A percentile compares a stretch with the other conserved stretches of the same genome.
Conservation (phyloP, 1,140 invertebrate genomes). For the Drosophila nasuta region DNA sequence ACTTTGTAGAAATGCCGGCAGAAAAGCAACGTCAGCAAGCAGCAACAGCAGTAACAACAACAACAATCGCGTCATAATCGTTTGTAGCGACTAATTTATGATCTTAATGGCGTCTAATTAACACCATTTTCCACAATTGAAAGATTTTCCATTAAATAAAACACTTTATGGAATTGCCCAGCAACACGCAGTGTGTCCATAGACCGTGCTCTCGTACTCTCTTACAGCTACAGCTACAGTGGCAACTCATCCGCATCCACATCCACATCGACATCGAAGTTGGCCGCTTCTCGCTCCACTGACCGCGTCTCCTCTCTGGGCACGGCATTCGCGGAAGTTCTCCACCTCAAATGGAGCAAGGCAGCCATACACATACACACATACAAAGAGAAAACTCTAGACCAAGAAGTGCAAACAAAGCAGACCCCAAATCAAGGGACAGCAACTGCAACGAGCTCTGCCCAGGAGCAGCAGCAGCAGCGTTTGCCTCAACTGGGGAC, state of each 20-base stretch:
- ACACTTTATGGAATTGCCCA: conserved; percentile 82
- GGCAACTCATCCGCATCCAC: conserved; percentile 64
- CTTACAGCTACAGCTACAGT: conserved; percentile 23
- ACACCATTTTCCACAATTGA: conserved; percentile 83
- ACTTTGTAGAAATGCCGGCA: conserved; percentile 66
- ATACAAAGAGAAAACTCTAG: conserved; percentile 17
- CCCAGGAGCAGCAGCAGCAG: conserved; percentile 27
- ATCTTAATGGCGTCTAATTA: conserved; percentile 82
- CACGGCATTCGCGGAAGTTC: conserved; percentile 56
- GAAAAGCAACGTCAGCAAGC: conserved; percentile 38
- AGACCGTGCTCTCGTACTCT: conserved; percentile 28
- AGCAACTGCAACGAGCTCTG: conserved; percentile 1
- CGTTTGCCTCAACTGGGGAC: conserved; percentile 19
- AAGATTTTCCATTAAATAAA: conserved; percentile 84
- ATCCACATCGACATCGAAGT: conserved; percentile 17
- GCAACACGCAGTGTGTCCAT: conserved; percentile 62
- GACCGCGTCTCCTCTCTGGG: conserved; percentile 50
- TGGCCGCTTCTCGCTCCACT: conserved; percentile 57
- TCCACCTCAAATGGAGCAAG: conserved; percentile 79
- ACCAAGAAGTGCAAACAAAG: conserved; percentile 74
- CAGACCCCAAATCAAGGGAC: conserved; percentile 70
- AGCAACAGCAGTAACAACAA: conserved; percentile 29
- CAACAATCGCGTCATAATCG: conserved; percentile 80
- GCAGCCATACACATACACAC: conserved; percentile 49
- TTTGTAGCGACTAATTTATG: conserved; percentile 83